A percentile compares a stretch with the other conserved stretches of the same genome.
phyloP scores from a whole-genome alignment of 2,797 vertebrate genomes.

The Dendrocincla fuliginosa region DNA sequence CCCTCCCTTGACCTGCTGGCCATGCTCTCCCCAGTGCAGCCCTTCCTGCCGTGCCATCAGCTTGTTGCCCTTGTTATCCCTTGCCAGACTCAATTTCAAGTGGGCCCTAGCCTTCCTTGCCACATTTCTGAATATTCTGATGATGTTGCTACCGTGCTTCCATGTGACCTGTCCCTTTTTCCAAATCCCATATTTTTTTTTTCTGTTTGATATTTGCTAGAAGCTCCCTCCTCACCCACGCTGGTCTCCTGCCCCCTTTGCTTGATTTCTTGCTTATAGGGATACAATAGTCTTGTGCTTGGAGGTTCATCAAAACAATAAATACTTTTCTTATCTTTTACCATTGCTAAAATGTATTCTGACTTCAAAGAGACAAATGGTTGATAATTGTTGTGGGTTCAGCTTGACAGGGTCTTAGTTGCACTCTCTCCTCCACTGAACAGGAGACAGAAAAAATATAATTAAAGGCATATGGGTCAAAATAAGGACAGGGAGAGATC shows the following conservation, averaged over 20 bases:
- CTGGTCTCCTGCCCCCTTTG: background rate
- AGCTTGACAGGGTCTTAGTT: background rate
- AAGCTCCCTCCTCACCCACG: background rate
- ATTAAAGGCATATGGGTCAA: background rate
- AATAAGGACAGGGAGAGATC: background rate
- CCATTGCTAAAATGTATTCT: background rate
- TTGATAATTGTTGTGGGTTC: background rate
- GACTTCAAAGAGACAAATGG: background rate
- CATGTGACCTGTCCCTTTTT: background rate
- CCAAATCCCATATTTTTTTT: background rate
- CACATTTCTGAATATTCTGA: background rate
- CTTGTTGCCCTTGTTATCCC: background rate
- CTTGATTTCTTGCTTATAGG: background rate
- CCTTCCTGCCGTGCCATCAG: background rate
- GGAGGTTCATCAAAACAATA: background rate
- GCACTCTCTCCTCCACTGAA: background rate
- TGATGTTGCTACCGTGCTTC: no score
- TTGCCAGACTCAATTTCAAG: background rate
- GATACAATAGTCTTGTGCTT: background rate
- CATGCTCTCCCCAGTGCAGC: background rate
- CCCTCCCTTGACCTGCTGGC: background rate
- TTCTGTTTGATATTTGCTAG: background rate
- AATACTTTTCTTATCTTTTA: background rate
- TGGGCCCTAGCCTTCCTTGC: background rate
- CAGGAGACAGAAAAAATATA: background rate